These are phyloP conservation scores for Muscicapa striata DNA, from an alignment of 2,797 vertebrate genomes.

Conservation along the genomic window DNA sequence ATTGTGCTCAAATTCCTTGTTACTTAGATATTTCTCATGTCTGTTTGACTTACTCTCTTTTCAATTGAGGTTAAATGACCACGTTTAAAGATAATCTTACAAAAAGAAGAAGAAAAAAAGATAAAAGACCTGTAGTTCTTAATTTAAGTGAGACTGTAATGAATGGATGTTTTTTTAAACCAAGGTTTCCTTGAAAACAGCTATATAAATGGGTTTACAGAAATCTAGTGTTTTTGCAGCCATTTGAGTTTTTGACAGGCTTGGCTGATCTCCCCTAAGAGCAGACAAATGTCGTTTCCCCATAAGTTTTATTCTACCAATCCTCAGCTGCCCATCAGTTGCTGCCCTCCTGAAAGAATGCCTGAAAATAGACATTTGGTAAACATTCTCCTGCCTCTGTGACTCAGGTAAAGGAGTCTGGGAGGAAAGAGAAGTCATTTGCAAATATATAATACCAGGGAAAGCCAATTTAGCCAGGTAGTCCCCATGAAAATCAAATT, in stretches of 20 bases:
- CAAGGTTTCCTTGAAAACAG: neutral
- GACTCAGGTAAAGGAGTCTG: neutral
- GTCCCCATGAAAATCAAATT: neutral
- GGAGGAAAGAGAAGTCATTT: neutral
- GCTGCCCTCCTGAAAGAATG: neutral
- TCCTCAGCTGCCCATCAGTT: neutral
- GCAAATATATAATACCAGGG: neutral
- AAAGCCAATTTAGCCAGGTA: neutral
- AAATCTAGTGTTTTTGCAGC: neutral
- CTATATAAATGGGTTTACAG: neutral
- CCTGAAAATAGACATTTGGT: neutral
- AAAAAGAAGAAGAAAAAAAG: neutral
- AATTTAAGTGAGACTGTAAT: neutral
- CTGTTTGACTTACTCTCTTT: neutral
- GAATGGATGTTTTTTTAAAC: neutral
- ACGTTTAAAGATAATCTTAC: neutral
- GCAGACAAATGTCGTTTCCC: neutral
- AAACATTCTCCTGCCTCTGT: neutral
- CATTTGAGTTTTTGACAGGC: neutral
- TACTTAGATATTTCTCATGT: neutral
- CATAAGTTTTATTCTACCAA: neutral
- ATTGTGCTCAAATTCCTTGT: neutral
- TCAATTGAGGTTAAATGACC: neutral
- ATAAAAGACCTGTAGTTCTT: neutral
- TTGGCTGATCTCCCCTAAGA: neutral